A percentile compares a stretch with the other conserved stretches of the same genome.
These are phyloP conservation scores for Epinephelus malabaricus DNA, from an alignment of 2,797 vertebrate genomes.

Conservation along the genomic window DNA sequence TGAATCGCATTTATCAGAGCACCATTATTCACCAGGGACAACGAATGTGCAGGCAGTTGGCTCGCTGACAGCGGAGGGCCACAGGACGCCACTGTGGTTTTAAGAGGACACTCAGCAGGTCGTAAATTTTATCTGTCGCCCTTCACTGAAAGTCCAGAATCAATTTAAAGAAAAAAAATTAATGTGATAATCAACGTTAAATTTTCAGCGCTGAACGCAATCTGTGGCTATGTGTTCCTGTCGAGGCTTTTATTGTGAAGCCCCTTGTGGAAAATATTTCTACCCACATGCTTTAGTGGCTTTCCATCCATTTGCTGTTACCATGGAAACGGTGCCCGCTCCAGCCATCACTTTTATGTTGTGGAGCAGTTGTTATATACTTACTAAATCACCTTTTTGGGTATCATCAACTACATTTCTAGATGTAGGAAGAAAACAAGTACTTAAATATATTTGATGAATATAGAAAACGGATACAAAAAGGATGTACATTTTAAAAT, in stretches of 20 bases:
- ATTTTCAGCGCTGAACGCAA: background rate
- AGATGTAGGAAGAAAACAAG: background rate
- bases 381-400: background rate
- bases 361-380: conserved; percentile 9
- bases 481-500: too few species aligned
- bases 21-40: conserved; percentile 11
- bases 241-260: conserved; percentile 2
- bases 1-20: conserved; percentile 16
- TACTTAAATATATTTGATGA: background rate
- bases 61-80: background rate
- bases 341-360: conserved; percentile 9
- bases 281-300: conserved; percentile 17
- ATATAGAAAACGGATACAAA: background rate
- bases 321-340: conserved; percentile 30
- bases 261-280: conserved; percentile 25
- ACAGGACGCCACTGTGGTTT: conserved; percentile 9
- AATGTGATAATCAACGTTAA: background rate
- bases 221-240: background rate
- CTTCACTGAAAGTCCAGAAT: too few species aligned
- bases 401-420: background rate
- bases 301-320: conserved; percentile 42
- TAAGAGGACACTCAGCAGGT: background rate
- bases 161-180: too few species aligned
- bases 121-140: background rate
- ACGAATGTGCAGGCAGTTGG: conserved; percentile 15